These are phyloP conservation scores for Troides oblongomaculatus DNA, from an alignment of 2,888 invertebrate species.

Conservation along the genomic window DNA sequence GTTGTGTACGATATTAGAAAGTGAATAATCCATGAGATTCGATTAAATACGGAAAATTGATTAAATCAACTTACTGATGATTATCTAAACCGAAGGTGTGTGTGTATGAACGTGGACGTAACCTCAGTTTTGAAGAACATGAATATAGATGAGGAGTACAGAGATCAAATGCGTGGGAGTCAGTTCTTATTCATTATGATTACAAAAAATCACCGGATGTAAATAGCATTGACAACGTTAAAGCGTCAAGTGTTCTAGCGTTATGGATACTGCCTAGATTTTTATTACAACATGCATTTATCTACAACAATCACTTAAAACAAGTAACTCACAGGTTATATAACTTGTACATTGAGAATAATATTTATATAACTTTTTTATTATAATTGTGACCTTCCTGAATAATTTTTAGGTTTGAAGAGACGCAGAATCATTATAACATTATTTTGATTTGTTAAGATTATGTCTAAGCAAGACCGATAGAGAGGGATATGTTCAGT, in stretches of 20 bases:
- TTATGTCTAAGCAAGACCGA: too few species aligned
- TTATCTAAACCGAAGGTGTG: slow-evolving; percentile 14
- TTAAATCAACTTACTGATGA: slow-evolving; percentile 15
- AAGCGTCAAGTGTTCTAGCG: not conserved
- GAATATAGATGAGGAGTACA: slow-evolving; percentile 1
- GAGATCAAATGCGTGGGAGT: slow-evolving; percentile 9
- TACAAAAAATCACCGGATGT: slow-evolving; percentile 6
- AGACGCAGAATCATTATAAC: too few species aligned
- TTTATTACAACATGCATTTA: too few species aligned
- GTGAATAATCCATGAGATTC: slow-evolving; percentile 5
- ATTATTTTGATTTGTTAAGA: too few species aligned
- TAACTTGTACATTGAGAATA: too few species aligned
- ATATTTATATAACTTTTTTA: too few species aligned
- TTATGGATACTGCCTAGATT: too few species aligned
- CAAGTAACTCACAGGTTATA: too few species aligned
- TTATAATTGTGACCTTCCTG: too few species aligned
- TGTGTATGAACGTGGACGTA: slow-evolving; percentile 21
- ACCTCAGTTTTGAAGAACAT: slow-evolving; percentile 9
- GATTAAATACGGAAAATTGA: slow-evolving; percentile 23
- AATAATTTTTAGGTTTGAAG: not conserved
- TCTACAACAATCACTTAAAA: too few species aligned
- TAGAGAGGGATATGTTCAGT: not conserved
- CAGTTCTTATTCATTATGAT: slow-evolving; percentile 2
- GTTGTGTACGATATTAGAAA: slow-evolving; percentile 20
- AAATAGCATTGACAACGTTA: not conserved